Conservation (phyloP, 2,797 vertebrate genomes). For the Gymnocypris eckloni region DNA sequence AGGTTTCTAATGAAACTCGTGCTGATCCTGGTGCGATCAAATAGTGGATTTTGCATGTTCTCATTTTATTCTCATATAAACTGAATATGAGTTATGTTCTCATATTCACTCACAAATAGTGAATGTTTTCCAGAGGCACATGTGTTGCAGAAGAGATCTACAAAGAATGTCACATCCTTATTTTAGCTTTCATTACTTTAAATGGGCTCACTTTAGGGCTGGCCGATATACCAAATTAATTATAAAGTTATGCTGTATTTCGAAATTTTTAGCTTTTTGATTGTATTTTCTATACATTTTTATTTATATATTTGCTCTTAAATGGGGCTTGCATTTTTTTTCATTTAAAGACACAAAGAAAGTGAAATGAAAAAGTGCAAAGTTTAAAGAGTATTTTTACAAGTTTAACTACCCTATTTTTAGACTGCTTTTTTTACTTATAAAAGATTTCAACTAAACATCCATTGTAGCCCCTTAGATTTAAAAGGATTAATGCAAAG, state of each 20-base stretch:
- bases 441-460: not conserved
- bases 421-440: not conserved
- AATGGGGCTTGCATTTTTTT: not conserved
- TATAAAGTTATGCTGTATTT: not conserved
- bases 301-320: not conserved
- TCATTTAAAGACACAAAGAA: not conserved
- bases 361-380: not conserved
- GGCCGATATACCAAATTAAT: not conserved
- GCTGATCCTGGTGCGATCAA: not conserved
- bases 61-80: conserved; percentile 15
- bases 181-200: not conserved
- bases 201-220: conserved; percentile 18
- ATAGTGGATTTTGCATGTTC: conserved; percentile 36
- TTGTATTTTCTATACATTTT: not conserved
- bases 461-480: not conserved
- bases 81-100: no score
- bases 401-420: not conserved
- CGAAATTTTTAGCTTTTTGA: not conserved
- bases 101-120: not conserved
- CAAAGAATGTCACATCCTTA: not conserved
- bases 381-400: not conserved
- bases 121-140: conserved; percentile 15
- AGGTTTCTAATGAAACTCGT: conserved; percentile 13
- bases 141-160: not conserved
- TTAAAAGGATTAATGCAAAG: not conserved